Evolutionary conservation across 2,888 invertebrate species (phyloP), one percentile per base, ranked within the genome.

Genomic region (Phaonia tiefii): DNA sequence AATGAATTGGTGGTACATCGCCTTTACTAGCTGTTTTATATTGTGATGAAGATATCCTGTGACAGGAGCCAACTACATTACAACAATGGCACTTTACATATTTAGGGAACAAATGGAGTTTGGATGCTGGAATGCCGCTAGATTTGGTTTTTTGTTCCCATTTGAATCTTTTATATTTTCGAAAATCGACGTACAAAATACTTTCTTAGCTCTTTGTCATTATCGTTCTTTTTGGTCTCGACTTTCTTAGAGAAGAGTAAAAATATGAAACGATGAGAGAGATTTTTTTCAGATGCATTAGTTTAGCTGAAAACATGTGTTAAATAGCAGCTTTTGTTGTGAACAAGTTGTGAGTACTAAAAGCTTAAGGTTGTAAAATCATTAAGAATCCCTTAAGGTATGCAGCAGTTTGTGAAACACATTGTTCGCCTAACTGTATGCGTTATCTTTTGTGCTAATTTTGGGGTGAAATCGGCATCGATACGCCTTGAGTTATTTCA

Each of bases 81-180:
- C n/a, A n/a, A n/a, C 80, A 76, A 80, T 80, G 70, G 25, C 44
- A 42, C 20, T 31, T 80, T 69, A 39, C 44, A 42, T 31, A 39
- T 73, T 37, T 11, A 13, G 20, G 15, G 69, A 77, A 70, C 74
- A 74, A 77, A 80, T 80, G 77, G 69, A 25, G 73, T 76, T 80
- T 58, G 58, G 74, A 73, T 65, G 70, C 76, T n/a, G n/a, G n/a
- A n/a, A n/a, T n/a, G n/a, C n/a, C 42, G 39, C 25, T 79, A n/a
- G n/a, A n/a, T n/a, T 49, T 10, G 1, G 39, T 4, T 60, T 20
- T n/a, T 25, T 54, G 46, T 8, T n/a, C n/a, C n/a, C n/a, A n/a
- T n/a, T n/a, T n/a, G 46, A 3, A n/a, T n/a, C 7, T n/a, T 46
- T 22, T 15, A 54, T 2, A 13, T 22, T 20, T 10, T 10, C 26